Evolutionary conservation across 2,888 invertebrate species (phyloP).

Genomic region (Nebria brevicollis): DNA sequence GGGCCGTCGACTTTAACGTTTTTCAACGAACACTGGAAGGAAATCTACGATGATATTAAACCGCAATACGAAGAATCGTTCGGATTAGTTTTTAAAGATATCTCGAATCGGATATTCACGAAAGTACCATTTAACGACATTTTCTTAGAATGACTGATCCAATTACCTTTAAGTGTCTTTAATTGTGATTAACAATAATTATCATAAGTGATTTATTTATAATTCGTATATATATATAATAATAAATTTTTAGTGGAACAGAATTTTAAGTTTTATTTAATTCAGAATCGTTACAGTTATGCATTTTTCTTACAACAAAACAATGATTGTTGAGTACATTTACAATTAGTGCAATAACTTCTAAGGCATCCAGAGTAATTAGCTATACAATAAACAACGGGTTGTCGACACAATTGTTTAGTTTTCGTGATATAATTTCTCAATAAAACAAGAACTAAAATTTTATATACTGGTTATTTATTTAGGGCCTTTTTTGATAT

Average conservation of each 20-base stretch:
- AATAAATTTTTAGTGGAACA: not conserved
- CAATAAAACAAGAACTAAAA: too few relatives aligned
- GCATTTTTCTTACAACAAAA: not conserved
- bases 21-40: constrained; percentile 58
- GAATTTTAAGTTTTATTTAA: not conserved
- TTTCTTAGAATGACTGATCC: constrained; percentile 17
- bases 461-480: too few relatives aligned
- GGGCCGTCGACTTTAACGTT: constrained; percentile 37
- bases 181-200: too few relatives aligned
- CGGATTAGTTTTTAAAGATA: constrained; percentile 72
- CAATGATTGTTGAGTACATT: not conserved
- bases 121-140: constrained; percentile 74
- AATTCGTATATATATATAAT: not conserved
- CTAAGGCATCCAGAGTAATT: not conserved
- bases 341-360: not conserved
- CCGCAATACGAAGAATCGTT: constrained; percentile 75
- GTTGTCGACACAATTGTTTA: not conserved
- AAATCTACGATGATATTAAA: constrained; percentile 65
- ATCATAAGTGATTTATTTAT: constrained; percentile 8
- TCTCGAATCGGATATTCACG: constrained; percentile 75
- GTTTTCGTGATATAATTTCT: too few relatives aligned
- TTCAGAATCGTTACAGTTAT: not conserved
- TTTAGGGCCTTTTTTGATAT: too few relatives aligned
- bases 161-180: too few relatives aligned
- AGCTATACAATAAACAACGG: not conserved